Base-by-base conservation (phyloP, 2,113 vertebrate species). In the Alces alces region DNA sequence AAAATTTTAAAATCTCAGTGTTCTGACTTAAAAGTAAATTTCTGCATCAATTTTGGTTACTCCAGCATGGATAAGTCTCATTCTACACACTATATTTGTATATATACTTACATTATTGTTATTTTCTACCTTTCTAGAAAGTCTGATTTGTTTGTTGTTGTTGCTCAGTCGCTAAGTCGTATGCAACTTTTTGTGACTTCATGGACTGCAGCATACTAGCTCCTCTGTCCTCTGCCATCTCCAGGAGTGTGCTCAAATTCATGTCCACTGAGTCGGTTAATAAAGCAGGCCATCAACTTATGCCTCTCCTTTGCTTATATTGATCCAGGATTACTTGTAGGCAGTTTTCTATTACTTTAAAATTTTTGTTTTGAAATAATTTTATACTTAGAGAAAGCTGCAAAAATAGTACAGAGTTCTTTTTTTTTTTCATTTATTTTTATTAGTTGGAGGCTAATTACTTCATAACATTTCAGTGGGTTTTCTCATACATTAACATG, bases 291-390 rank as follows among this genome's bases (percentile, higher is more conserved):
- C 7, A 76, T 61, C 82, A 84, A 3, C 9, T 17, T 85, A 92
- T 17, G 13, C 11, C 50, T 97, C 93, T 47, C 52, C 9, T 27
- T 54, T 39, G 36, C 17, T 3, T 64, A n/a, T 76, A 7, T 28
- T 60, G 0, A 66, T 78, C 14, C 16, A 36, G 39, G 55, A 54
- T 76, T 30, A 64, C 66, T 45, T 86, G 57, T 78, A 79, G 66
- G 60, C 5, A 64, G 6, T 55, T 95, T 91, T 86, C 39, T 80
- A 30, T 45, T 57, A 43, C 39, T 50, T 87, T 13, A 33, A 50
- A 36, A 12, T 6, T 93, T 80, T 93, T 89, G 66, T 96, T 91
- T 91, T 80, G 33, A 94, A 93, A 80, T 94, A 73, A 45, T 87
- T 93, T 61, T 70, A 92, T n/a, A 66, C 4, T 86, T 91, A 70